Evolutionary conservation across 2,797 vertebrate genomes (phyloP).

Genomic region (Xerus rutilus): DNA sequence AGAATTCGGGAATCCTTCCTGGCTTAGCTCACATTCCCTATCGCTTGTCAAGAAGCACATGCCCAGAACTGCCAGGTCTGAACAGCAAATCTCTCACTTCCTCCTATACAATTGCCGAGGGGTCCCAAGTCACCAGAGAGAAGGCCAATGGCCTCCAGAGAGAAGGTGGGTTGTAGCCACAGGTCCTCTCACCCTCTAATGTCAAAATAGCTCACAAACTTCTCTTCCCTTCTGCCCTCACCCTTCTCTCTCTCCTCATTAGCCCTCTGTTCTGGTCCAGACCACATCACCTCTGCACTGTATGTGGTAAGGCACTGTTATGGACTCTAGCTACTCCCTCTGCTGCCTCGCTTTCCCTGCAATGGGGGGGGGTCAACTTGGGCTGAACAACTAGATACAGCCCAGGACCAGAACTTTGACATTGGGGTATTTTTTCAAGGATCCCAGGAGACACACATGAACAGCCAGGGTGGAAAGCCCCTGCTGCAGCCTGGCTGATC

Average conservation of each 20-base stretch:
- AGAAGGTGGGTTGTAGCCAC: background rate
- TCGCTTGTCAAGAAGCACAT: background rate
- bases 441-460: background rate
- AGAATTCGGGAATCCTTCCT: constrained; percentile 9
- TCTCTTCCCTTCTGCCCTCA: background rate
- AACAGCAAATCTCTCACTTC: background rate
- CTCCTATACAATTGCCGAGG: background rate
- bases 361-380: background rate
- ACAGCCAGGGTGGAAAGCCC: too few relatives aligned
- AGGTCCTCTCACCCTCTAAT: background rate
- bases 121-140: background rate
- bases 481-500: accelerated
- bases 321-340: background rate
- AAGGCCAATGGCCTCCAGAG: background rate
- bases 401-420: background rate
- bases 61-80: background rate
- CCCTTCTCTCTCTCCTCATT: background rate
- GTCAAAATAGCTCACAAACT: background rate
- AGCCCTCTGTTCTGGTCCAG: background rate
- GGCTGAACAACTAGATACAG: background rate
- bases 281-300: background rate
- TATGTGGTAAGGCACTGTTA: background rate
- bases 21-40: background rate
- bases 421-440: background rate
- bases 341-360: background rate